These are phyloP conservation scores for Lindbergichthys nudifrons DNA, from an alignment of 2,797 vertebrate species.

Conservation along the genomic window DNA sequence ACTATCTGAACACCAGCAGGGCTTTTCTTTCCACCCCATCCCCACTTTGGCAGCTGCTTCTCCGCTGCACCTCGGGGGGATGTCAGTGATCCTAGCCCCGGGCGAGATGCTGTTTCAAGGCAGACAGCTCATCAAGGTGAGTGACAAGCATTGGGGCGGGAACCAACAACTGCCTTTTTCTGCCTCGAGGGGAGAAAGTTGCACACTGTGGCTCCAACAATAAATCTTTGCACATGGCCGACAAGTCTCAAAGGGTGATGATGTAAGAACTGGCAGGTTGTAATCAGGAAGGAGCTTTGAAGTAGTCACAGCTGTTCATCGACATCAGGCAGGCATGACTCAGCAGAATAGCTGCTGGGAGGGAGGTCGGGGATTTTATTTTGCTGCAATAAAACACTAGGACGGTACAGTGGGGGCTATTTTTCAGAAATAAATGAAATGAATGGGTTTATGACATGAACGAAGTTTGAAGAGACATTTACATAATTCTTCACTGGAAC, in stretches of 20 bases:
- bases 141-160: conserved; percentile 61
- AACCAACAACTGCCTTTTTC: conserved; percentile 34
- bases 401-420: background rate
- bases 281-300: conserved; percentile 47
- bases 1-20: background rate
- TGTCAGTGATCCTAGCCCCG: conserved; percentile 53
- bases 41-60: conserved; percentile 30
- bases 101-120: conserved; percentile 50
- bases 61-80: conserved; percentile 26
- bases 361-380: background rate
- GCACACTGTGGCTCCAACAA: conserved; percentile 35
- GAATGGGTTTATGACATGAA: background rate
- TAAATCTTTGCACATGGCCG: conserved; percentile 22
- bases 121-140: conserved; percentile 69
- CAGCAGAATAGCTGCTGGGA: conserved; percentile 15
- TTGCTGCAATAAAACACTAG: background rate
- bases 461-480: background rate
- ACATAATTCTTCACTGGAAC: background rate
- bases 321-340: conserved; percentile 14
- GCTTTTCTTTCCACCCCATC: background rate
- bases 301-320: conserved; percentile 39
- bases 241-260: conserved; percentile 34
- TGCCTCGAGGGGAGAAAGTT: conserved; percentile 49
- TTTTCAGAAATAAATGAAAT: background rate
- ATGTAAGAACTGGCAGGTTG: conserved; percentile 35